Evolutionary conservation across 2,888 invertebrate genomes (phyloP), one percentile per base, ranked within the genome.

Genomic region (Marronus borbonicus): DNA sequence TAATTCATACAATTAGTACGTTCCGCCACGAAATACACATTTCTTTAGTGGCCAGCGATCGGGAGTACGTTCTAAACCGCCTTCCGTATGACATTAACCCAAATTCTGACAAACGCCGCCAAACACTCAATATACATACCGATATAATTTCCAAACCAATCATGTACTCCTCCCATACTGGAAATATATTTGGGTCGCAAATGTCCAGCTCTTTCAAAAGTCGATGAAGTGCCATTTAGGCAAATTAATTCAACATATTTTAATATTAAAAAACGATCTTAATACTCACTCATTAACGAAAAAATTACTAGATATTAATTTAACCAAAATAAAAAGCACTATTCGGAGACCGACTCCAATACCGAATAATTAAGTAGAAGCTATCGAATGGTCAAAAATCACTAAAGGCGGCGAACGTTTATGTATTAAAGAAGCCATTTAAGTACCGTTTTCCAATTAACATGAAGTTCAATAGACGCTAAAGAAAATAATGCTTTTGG

Each of bases 21-120:
- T 31, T 20, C 36, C 17, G 2, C n/a, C 31, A 31, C 17, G 31
- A 17, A 55, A 65, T 14, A 31, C 17, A 4, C 5, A 65, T 3
- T 20, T 17, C 17, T 24, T 20, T 24, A 69, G n/a, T 10, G 17
- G n/a, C 10, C 36, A 55, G 2, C 39, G 31, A 17, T 50, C n/a
- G 31, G 17, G 70, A 39, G 55, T 58, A 55, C 17, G 17, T 20
- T 70, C 70, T 55, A 55, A 58, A 70, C 8, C n/a, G 55, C 52
- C 69, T 36, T 70, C 70, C n/a, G 58, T 36, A 70, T 70, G 36
- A 70, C n/a, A 70, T 70, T 55, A 70, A 70, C 58, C 70, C 52
- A 36, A 55, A 70, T 70, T 39, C 55, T 55, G 17, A 58, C 20
- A 20, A 58, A 58, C 36, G 28, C 36, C 36, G 20, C 36, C 55